A percentile compares a stretch with the other conserved stretches of the same genome.
These are phyloP conservation scores for Phaonia tiefii DNA, from an alignment of 2,888 invertebrate species.

Conservation along the genomic window DNA sequence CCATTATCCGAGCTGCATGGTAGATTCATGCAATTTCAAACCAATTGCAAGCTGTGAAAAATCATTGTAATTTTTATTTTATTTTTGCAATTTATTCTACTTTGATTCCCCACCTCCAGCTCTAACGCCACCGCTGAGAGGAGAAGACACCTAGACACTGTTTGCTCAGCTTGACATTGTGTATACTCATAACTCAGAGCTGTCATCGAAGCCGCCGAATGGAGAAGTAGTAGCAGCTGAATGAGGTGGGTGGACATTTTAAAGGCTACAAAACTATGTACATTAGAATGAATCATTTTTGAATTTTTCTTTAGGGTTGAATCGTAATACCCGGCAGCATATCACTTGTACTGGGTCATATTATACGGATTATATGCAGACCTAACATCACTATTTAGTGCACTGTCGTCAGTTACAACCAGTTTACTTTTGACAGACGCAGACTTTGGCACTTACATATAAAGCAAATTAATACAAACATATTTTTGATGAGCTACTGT, in stretches of 20 bases:
- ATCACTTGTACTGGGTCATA: too few species aligned
- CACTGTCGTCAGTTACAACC: too few species aligned
- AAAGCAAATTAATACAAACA: too few species aligned
- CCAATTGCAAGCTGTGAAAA: slow-evolving; percentile 52
- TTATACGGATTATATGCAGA: too few species aligned
- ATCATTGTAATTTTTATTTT: slow-evolving; percentile 39
- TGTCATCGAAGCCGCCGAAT: slow-evolving; percentile 47
- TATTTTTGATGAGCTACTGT: too few species aligned
- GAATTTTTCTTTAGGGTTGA: too few species aligned
- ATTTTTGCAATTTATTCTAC: slow-evolving; percentile 5
- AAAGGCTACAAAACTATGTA: not conserved
- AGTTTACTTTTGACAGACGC: too few species aligned
- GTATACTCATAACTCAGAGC: slow-evolving; percentile 62
- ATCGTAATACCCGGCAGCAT: too few species aligned
- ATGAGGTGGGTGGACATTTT: not conserved
- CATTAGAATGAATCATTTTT: too few species aligned
- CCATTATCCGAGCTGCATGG: not conserved
- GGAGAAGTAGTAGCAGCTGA: not conserved
- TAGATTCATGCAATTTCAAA: slow-evolving; percentile 46
- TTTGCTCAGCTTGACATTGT: slow-evolving; percentile 54
- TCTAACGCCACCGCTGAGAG: slow-evolving; percentile 14
- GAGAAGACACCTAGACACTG: slow-evolving; percentile 12
- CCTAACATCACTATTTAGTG: too few species aligned
- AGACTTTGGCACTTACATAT: too few species aligned
- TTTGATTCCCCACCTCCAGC: not conserved